These are phyloP conservation scores for Bombus pascuorum DNA, from an alignment of 1,140 invertebrate genomes.

Conservation along the genomic window DNA sequence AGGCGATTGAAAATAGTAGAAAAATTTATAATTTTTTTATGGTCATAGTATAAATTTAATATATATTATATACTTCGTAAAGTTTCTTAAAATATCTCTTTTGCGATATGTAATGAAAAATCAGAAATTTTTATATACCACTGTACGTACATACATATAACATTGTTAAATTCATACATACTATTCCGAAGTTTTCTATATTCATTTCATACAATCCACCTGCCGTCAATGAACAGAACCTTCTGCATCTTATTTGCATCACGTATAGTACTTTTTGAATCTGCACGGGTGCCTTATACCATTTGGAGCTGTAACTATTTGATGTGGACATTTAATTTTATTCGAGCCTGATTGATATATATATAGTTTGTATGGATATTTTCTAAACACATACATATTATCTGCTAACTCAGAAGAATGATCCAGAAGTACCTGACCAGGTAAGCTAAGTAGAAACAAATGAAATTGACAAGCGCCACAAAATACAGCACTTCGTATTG, in stretches of 20 bases:
- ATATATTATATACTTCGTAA: too few relatives aligned
- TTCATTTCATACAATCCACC: slow-evolving; percentile 7
- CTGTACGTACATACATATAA: background rate
- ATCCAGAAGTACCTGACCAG: background rate
- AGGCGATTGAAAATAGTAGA: too few relatives aligned
- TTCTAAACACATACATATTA: background rate
- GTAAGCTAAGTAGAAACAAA: background rate
- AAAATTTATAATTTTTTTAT: too few relatives aligned
- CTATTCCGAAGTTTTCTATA: slow-evolving; percentile 1
- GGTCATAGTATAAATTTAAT: too few relatives aligned
- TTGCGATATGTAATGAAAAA: background rate
- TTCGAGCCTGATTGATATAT: too few relatives aligned
- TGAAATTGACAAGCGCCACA: background rate
- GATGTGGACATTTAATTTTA: too few relatives aligned
- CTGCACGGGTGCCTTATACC: background rate
- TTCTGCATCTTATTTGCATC: background rate
- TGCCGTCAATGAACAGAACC: background rate
- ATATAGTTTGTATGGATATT: too few relatives aligned
- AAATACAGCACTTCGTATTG: background rate
- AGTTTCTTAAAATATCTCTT: too few relatives aligned
- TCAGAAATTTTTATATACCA: background rate
- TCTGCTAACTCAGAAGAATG: background rate
- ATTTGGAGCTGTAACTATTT: background rate
- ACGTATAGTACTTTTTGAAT: background rate
- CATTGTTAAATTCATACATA: background rate